These are phyloP conservation scores for Agonopterix subpropinquella DNA, from an alignment of 2,888 invertebrate genomes.

Conservation along the genomic window DNA sequence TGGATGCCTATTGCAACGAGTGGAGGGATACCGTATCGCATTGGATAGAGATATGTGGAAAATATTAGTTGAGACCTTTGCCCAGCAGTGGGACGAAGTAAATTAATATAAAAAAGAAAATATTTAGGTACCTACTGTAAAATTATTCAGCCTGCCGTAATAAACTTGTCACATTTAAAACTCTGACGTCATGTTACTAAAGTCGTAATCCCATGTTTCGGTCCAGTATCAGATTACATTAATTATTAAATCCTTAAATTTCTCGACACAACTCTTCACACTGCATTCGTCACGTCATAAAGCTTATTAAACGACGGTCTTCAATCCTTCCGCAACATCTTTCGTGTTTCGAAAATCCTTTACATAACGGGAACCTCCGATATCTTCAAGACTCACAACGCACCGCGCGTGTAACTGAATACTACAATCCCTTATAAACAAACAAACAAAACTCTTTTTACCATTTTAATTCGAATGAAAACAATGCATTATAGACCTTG, in stretches of 20 bases:
- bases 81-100: too few species aligned
- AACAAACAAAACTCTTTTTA: slow-evolving; percentile 29
- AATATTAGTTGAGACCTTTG: too few species aligned
- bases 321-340: slow-evolving; percentile 8
- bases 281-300: not conserved
- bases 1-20: too few species aligned
- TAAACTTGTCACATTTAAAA: too few species aligned
- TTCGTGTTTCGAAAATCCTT: slow-evolving; percentile 19
- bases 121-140: too few species aligned
- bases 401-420: slow-evolving; percentile 44
- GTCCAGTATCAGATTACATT: not conserved
- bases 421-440: slow-evolving; percentile 52
- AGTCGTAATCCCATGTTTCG: too few species aligned
- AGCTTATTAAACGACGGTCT: not conserved
- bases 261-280: not conserved
- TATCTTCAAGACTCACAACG: slow-evolving; percentile 30
- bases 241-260: too few species aligned
- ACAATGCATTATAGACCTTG: slow-evolving; percentile 10
- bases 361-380: slow-evolving; percentile 43
- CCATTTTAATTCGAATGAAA: slow-evolving; percentile 12
- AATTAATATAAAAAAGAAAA: too few species aligned
- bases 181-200: too few species aligned
- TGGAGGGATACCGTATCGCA: too few species aligned
- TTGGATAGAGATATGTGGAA: too few species aligned
- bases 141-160: too few species aligned